Base-by-base conservation (phyloP, 2,113 vertebrate species). In the Chionodraco myersi region DNA sequence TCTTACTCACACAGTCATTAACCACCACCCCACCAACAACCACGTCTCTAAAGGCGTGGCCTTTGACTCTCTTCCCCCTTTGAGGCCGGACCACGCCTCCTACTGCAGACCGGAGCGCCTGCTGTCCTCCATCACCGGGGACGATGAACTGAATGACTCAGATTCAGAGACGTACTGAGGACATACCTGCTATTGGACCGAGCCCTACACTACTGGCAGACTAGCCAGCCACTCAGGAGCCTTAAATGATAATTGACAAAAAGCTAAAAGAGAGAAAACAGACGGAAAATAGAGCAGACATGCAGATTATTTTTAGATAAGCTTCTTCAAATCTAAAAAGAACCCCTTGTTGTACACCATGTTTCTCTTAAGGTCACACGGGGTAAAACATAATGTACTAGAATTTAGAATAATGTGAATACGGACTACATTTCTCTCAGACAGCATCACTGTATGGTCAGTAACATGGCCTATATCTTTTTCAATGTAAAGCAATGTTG, bases 91-190 rank as follows among this genome's bases (percentile, higher is more conserved):
- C 86, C 97, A 97, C 15, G 94, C 95, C 72, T 96, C 97, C 57
- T 97, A 96, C 77, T 96, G 97, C 92, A 97, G 95, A 84, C 94
- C 96, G 51, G 95, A 96, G 75, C 95, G 95, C 77, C 96, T 96
- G 30, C 96, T 96, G 66, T 96, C 96, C 80, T 90, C 96, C 0
- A 92, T 96, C 54, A 89, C 87, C 60, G 84, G 94, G 9, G 97
- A 96, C 26, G 97, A 99, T 0, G 98, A 99, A 85, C 96, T 99
- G 90, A 99, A 98, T 72, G 98, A 99, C 94, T 99, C 98, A 0
- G 98, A 99, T 72, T 99, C 98, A 0, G 98, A 99, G 94, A 99
- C 98, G 13, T 99, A 99, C 93, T 99, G 94, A 97, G 66, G 62
- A 72, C 57, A 9, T 58, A 3, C 48, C 66, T 74, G 75, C 59